Base-by-base conservation (phyloP, 2,113 vertebrate genomes). In the Ochotona curzoniae region DNA sequence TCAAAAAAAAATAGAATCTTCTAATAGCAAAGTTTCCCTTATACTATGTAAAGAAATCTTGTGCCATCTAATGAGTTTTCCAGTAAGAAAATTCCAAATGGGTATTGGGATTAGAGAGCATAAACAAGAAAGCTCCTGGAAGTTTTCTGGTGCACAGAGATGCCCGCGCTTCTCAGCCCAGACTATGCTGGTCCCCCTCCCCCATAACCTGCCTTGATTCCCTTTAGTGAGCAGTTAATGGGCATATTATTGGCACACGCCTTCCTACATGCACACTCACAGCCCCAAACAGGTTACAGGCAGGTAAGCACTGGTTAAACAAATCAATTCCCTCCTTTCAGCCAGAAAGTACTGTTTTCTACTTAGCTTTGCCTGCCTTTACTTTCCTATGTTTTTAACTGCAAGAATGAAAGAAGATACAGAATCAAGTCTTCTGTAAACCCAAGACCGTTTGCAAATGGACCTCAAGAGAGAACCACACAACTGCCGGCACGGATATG, bases 401-500 rank as follows among this genome's bases (percentile, higher is more conserved):
- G 78, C 84, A 28, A 9, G 21, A 49, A 32, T 0, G 64, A 64
- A 38, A 73, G 6, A 64, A 63, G 38, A 32, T 20, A 20, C 26
- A 71, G 35, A 38, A 21, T 54, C 9, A 57, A 57, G 14, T 21
- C 30, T 54, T n/a, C n/a, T 8, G 28, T 25, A 75, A 89, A 80
- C 12, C 17, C 26, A 23, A 67, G 82, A 12, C 49, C 61, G n/a
- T 30, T 67, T 11, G 71, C 9, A 57, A 44, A 26, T 3, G 54
- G 25, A 21, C 20, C 38, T 79, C 7, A 4, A 32, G 18, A 67
- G 21, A 73, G 14, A 67, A 30, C 12, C 21, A 2, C 32, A 12
- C 0, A 21, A 67, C 3, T 18, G 6, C n/a, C n/a, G 14, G 25
- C 13, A 3, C 1, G 49, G 49, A 35, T 5, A 26, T 10, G 12